phyloP scores from a whole-genome alignment of 23 tunicate genomes.

The Diplosoma virens region DNA sequence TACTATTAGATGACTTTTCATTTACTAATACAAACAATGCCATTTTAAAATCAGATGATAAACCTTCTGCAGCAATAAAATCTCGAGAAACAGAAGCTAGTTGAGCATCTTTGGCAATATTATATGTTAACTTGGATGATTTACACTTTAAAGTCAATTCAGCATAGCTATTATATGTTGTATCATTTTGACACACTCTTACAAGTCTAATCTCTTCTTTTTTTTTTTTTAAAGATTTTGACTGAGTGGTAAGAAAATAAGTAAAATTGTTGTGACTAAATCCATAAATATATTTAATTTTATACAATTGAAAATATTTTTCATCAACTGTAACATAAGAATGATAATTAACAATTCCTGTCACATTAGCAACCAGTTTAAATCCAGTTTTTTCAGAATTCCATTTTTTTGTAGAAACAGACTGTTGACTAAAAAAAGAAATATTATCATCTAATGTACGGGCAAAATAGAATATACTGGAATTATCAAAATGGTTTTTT shows the following conservation, averaged over 20 bases:
- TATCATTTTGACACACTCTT: conserved; percentile 65
- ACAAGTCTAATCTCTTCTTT: conserved; percentile 30
- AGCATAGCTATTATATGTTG: conserved; percentile 47
- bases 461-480: conserved; percentile 58
- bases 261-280: conserved; percentile 63
- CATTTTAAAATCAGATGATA: neutral
- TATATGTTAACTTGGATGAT: neutral
- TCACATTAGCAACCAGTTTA: conserved; percentile 31
- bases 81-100: conserved; percentile 33
- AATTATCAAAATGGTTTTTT: neutral
- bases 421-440: conserved; percentile 34
- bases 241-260: conserved; percentile 65
- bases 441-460: conserved; percentile 49
- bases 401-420: conserved; percentile 69
- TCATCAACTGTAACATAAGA: conserved; percentile 42
- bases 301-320: conserved; percentile 8
- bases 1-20: neutral
- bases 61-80: conserved; percentile 3
- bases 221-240: conserved; percentile 8
- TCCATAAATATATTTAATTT: conserved; percentile 48
- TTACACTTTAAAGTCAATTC: conserved; percentile 52
- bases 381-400: conserved; percentile 50
- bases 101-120: conserved; percentile 35
- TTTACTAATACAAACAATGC: neutral
- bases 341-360: neutral